Percentiles rank a stretch among this genome's conserved stretches.
Evolutionary conservation across 2,113 vertebrate species (phyloP).

Genomic region (Blennius ocellaris): DNA sequence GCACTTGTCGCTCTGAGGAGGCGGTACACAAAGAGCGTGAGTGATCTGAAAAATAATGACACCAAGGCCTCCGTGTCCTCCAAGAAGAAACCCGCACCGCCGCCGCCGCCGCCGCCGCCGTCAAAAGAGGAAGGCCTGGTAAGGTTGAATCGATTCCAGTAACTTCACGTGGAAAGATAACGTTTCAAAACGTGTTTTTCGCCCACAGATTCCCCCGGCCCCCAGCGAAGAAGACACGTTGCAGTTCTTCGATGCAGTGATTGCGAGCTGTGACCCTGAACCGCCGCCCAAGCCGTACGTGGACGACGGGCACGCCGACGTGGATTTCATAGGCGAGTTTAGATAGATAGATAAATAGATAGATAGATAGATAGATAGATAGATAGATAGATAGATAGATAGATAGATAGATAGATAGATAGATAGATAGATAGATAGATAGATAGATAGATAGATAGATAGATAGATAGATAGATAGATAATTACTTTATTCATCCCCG

Average conservation of each 20-base stretch:
- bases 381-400: too few species aligned
- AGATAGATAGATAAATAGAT: too few species aligned
- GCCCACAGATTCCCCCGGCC: constrained; percentile 68
- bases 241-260: constrained; percentile 91
- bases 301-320: constrained; percentile 87
- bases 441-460: too few species aligned
- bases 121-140: constrained; percentile 62
- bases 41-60: constrained; percentile 81
- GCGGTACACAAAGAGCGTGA: constrained; percentile 88
- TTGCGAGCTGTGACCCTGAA: constrained; percentile 91
- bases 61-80: constrained; percentile 59
- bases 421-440: too few species aligned
- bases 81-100: constrained; percentile 79
- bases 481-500: too few species aligned
- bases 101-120: constrained; percentile 58
- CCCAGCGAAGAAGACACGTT: constrained; percentile 89
- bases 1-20: constrained; percentile 92
- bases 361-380: too few species aligned
- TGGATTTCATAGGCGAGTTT: constrained; percentile 92
- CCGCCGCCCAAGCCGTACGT: constrained; percentile 75
- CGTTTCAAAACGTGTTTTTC: constrained; percentile 1
- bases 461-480: too few species aligned
- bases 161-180: neutral
- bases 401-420: too few species aligned
- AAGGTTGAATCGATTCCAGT: constrained; percentile 18